phyloP scores from a whole-genome alignment of 2,888 invertebrate species.

The Standfussiana lucernea region DNA sequence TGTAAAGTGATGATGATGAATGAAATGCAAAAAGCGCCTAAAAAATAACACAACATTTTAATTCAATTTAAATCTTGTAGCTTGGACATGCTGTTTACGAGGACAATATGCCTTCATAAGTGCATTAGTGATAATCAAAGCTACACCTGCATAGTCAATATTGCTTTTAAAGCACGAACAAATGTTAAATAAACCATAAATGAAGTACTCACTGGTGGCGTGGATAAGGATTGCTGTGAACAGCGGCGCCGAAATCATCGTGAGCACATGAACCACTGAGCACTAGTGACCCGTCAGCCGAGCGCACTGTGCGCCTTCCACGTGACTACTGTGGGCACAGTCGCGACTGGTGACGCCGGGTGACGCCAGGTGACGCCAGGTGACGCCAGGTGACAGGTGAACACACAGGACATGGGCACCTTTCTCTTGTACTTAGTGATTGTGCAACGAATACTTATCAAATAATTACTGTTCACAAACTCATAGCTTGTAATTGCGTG shows the following conservation, averaged over 20 bases:
- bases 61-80: too few species aligned
- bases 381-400: background rate
- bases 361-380: background rate
- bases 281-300: background rate
- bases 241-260: background rate
- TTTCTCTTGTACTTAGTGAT: background rate
- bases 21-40: too few species aligned
- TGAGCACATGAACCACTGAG: background rate
- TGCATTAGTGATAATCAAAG: background rate
- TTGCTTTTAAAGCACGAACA: background rate
- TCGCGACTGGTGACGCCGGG: background rate
- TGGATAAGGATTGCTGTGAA: constrained; percentile 10
- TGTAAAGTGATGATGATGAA: too few species aligned
- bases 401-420: background rate
- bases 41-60: too few species aligned
- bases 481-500: constrained; percentile 34
- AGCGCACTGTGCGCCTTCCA: background rate
- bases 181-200: background rate
- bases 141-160: background rate
- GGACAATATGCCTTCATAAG: background rate
- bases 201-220: constrained; percentile 16
- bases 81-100: too few species aligned
- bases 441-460: constrained; percentile 37
- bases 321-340: background rate
- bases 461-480: constrained; percentile 27